These are phyloP conservation scores for Homarus gammarus DNA, from an alignment of 2,888 invertebrate genomes.

Conservation along the genomic window DNA sequence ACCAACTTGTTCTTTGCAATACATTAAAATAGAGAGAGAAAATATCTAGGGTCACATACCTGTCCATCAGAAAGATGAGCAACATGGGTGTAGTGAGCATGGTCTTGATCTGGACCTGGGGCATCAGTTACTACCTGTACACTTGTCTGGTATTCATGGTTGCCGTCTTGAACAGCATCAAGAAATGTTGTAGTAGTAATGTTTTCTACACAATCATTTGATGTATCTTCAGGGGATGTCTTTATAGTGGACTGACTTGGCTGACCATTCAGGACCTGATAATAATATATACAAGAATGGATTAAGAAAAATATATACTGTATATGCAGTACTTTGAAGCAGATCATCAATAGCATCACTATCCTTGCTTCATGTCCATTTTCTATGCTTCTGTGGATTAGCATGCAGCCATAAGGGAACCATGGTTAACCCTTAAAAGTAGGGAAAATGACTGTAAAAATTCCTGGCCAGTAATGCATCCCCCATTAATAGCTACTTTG, in stretches of 20 bases:
- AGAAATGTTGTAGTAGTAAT: neutral
- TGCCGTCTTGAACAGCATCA: neutral
- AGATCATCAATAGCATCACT: too few species aligned
- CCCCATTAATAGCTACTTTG: too few species aligned
- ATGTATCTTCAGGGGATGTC: neutral
- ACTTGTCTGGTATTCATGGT: constrained; percentile 8
- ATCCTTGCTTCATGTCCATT: too few species aligned
- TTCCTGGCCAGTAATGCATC: too few species aligned
- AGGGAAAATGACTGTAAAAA: too few species aligned
- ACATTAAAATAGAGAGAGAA: too few species aligned
- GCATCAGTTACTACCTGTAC: constrained; percentile 37
- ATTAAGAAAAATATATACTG: neutral
- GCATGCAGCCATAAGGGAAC: too few species aligned
- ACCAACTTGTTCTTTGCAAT: too few species aligned
- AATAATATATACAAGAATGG: neutral
- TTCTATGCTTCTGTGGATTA: too few species aligned
- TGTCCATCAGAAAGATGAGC: constrained; percentile 33
- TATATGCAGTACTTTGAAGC: too few species aligned
- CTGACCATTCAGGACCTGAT: constrained; percentile 1
- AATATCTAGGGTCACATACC: too few species aligned
- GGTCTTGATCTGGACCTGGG: constrained; percentile 22
- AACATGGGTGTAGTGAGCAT: constrained; percentile 45
- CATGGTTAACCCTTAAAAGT: too few species aligned
- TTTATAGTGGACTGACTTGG: neutral
- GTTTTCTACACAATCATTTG: neutral